Conservation (phyloP, 2,797 vertebrate genomes). For the Rhynchotus rufescens region DNA sequence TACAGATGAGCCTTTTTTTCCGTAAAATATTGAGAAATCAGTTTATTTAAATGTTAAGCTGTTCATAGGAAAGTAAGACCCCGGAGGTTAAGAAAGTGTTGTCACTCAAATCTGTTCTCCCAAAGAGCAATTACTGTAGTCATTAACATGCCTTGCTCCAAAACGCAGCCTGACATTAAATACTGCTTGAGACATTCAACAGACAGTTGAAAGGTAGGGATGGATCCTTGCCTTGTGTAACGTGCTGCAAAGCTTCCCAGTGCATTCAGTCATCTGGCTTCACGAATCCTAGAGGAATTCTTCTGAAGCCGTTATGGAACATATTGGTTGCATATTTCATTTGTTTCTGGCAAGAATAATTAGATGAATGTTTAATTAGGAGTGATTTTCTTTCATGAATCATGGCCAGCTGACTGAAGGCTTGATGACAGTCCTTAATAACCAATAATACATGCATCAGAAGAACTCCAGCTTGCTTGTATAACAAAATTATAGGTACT, state of each 20-base stretch:
- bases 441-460: slow-evolving; percentile 59
- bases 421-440: slow-evolving; percentile 70
- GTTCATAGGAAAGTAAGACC: slow-evolving; percentile 51
- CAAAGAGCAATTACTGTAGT: slow-evolving; percentile 63
- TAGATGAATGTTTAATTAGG: slow-evolving; percentile 72
- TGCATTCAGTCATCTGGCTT: slow-evolving; percentile 64
- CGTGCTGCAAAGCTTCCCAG: slow-evolving; percentile 52
- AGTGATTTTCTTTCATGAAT: slow-evolving; percentile 69
- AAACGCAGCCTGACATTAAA: slow-evolving; percentile 65
- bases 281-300: slow-evolving; percentile 55
- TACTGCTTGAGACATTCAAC: slow-evolving; percentile 64
- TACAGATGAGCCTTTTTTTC: neutral
- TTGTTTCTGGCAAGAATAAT: slow-evolving; percentile 75
- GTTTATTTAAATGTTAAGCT: slow-evolving; percentile 67
- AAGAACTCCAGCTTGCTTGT: slow-evolving; percentile 28
- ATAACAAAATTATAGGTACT: slow-evolving; percentile 60
- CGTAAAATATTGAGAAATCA: slow-evolving; percentile 50
- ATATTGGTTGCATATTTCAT: slow-evolving; percentile 73
- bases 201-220: slow-evolving; percentile 65
- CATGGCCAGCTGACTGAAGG: slow-evolving; percentile 68
- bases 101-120: slow-evolving; percentile 71
- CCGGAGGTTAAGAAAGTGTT: slow-evolving; percentile 71
- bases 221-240: slow-evolving; percentile 38
- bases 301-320: slow-evolving; percentile 64
- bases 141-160: slow-evolving; percentile 32